These are phyloP conservation scores for Halcyon senegalensis DNA, from an alignment of 2,113 vertebrate species.

Conservation along the genomic window DNA sequence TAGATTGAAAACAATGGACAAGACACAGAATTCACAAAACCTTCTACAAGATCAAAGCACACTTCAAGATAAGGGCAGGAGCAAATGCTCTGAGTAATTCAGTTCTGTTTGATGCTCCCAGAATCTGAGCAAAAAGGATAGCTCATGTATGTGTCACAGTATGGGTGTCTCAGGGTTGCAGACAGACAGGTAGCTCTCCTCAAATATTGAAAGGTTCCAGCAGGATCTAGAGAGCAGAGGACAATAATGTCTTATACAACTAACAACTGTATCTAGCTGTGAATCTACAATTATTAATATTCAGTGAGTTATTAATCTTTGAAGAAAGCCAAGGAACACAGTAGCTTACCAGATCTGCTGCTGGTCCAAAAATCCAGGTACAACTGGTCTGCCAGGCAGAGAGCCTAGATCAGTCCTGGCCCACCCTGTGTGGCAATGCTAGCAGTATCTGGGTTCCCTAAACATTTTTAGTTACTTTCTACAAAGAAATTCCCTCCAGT, in stretches of 20 bases:
- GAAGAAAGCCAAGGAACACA: not conserved
- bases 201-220: not conserved
- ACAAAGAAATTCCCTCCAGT: not conserved
- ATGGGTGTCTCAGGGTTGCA: not conserved
- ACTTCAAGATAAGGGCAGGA: not conserved
- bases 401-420: not conserved
- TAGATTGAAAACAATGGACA: not conserved
- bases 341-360: not conserved
- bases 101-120: not conserved
- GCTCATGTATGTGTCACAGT: rapidly evolving
- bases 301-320: not conserved
- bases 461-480: not conserved
- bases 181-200: not conserved
- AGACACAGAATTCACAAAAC: not conserved
- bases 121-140: not conserved
- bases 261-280: not conserved
- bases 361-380: not conserved
- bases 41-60: not conserved
- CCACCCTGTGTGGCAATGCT: not conserved
- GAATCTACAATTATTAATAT: not conserved
- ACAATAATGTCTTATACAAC: not conserved
- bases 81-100: not conserved
- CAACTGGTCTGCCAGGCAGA: not conserved
- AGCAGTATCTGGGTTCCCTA: not conserved
- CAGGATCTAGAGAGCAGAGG: not conserved